phyloP scores from a whole-genome alignment of 2,888 invertebrate species.

The Meteorus cinctellus region DNA sequence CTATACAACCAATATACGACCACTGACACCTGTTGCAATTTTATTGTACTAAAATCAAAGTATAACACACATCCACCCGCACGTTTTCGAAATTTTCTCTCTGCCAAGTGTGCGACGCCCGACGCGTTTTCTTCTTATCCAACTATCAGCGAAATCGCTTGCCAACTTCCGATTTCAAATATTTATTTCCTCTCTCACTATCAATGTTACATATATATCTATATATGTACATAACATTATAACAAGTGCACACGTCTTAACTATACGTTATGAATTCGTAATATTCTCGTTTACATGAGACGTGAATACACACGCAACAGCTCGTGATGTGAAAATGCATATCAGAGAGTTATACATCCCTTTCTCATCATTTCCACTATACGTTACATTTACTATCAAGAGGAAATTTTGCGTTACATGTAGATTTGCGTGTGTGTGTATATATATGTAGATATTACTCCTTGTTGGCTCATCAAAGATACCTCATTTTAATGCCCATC shows the following conservation, averaged over 20 bases:
- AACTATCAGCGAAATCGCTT: conserved; percentile 32
- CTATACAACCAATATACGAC: conserved; percentile 31
- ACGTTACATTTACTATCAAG: conserved; percentile 15
- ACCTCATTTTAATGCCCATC: conserved; percentile 56
- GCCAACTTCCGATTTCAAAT: conserved; percentile 23
- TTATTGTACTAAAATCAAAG: conserved; percentile 32
- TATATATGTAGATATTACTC: conserved; percentile 23
- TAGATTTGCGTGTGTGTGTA: neutral
- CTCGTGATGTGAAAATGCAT: conserved; percentile 50
- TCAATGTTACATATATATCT: conserved; percentile 24
- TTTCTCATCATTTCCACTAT: conserved; percentile 30
- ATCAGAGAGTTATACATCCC: conserved; percentile 13
- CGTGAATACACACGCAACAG: conserved; percentile 47
- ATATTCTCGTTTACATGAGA: conserved; percentile 45
- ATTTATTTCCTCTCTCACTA: conserved; percentile 6
- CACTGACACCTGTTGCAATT: conserved; percentile 51
- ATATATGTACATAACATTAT: conserved; percentile 24
- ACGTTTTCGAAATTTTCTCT: neutral
- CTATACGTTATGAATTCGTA: conserved; percentile 42
- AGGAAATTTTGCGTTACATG: conserved; percentile 31
- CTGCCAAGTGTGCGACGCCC: neutral
- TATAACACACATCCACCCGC: neutral
- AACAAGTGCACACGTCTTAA: conserved; percentile 33
- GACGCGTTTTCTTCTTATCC: conserved; percentile 37
- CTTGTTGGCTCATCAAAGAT: conserved; percentile 47